Evolutionary conservation across 2,797 vertebrate species (phyloP), one percentile per base, ranked within the genome.

Genomic region (Acanthopagrus latus): DNA sequence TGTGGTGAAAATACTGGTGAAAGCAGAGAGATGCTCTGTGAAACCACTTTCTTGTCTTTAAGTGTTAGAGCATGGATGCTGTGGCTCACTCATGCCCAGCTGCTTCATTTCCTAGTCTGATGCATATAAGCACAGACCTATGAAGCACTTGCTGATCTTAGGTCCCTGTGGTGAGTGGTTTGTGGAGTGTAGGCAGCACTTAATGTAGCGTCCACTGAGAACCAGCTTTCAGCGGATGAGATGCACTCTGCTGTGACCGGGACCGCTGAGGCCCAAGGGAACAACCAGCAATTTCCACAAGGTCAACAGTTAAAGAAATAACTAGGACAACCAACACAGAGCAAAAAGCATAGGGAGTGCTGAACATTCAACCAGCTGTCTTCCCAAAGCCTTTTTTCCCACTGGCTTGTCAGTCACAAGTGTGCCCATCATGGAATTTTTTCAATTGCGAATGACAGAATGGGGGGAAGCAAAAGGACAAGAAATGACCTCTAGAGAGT

Each of bases 251-350:
- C 86, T 86, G 79, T 89, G 89, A 91, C 90, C 85, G 13, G 1
- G 80, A 82, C 81, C 84, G 52, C 58, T 48, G 57, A 65, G 77
- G 83, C 89, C 81, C 86, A 20, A 4, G 89, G 92, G 91, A 83
- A 82, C 82, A 78, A 88, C 89, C 80, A 60, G 83, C 92, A 94
- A 95, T 94, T 95, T 95, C 85, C 83, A 84, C 92, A 92, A 94
- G 93, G 94, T 95, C 93, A 94, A 77, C 81, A 79, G 87, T 93
- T 89, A 90, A 90, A 90, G 86, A 91, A 91, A 93, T 86, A 90
- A 90, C 79, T 83, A 79, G 76, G 81, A 76, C 62, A 58, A 85
- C 79, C 71, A 80, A 71, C 81, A 83, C 43, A 33, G 77, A 65
- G 71, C 47, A 71, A 86, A 82, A 86, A 82, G 58, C 60, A 71